Base-by-base conservation (phyloP, 2,888 invertebrate genomes). In the Tinea pellionella region DNA sequence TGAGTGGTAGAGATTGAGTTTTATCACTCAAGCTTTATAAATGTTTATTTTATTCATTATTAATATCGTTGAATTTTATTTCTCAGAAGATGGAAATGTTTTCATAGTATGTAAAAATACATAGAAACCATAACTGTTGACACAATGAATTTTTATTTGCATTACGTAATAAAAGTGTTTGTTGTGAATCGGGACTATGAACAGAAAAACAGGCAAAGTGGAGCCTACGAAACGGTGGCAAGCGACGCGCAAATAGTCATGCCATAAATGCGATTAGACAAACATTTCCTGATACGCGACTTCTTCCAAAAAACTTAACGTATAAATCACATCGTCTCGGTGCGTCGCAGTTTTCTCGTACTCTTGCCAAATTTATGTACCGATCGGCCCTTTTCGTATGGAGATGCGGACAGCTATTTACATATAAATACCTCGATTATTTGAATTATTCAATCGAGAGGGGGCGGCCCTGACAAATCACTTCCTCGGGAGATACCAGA, bases 391-490 rank as follows among this genome's bases (percentile, higher is more conserved):
- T 87, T n/a, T 87, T 86, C 87, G 86, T 85, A 87, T 87, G 87
- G 86, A 85, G 87, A 87, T 87, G 82, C 80, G 77, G 80, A 73
- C 80, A 77, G 80, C 84, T 80, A 86, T 87, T 86, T 86, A 86
- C 87, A 86, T 87, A 86, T 87, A 86, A 87, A 87, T 86, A 86
- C 86, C 84, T 83, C 86, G 85, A 87, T 87, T 87, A 87, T 87
- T 87, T 87, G 87, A 87, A 87, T 87, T 87, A 87, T 87, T 87
- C 87, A 87, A 87, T 87, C 84, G 87, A 86, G 87, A 85, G 85
- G 85, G 86, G 86, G 87, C 83, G 87, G 77, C 80, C 73, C 84
- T 87, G 87, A 87, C 87, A 86, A 86, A 87, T 87, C 85, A 81
- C 84, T 87, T 87, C 86, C 87, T 86, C 77, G 74, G 78, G 82